These are phyloP conservation scores for Punctoribates punctum DNA, from an alignment of 2,888 invertebrate genomes.

Conservation along the genomic window DNA sequence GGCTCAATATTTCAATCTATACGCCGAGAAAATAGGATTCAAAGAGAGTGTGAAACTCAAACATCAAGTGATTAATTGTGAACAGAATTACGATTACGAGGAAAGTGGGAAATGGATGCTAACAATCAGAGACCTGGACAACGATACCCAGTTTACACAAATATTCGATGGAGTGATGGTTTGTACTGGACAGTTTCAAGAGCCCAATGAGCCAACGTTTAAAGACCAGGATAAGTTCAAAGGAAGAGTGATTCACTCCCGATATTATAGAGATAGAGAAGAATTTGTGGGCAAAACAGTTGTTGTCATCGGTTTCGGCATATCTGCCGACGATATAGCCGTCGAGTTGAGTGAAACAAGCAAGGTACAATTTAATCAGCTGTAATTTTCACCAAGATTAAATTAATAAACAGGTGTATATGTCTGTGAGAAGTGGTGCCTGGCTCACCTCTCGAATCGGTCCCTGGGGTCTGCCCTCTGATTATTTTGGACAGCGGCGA, in stretches of 20 bases:
- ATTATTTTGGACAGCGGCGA: neutral
- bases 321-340: slow-evolving; percentile 55
- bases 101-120: slow-evolving; percentile 27
- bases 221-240: slow-evolving; percentile 53
- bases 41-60: neutral
- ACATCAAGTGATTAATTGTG: neutral
- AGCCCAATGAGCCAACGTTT: slow-evolving; percentile 54
- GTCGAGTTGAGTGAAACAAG: slow-evolving; percentile 53
- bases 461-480: neutral
- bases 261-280: slow-evolving; percentile 49
- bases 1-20: too few relatives aligned
- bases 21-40: neutral
- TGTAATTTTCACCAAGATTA: too few relatives aligned
- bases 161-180: slow-evolving; percentile 56
- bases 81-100: slow-evolving; percentile 23
- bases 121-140: neutral
- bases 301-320: slow-evolving; percentile 57
- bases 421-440: slow-evolving; percentile 51
- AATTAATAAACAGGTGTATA: too few relatives aligned
- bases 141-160: slow-evolving; percentile 47
- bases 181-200: slow-evolving; percentile 57
- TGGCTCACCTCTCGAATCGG: neutral
- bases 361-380: too few relatives aligned
- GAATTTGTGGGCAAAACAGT: slow-evolving; percentile 52
- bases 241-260: slow-evolving; percentile 49